Base-by-base conservation (phyloP, 1,140 invertebrate genomes). In the Augochlora pura region DNA sequence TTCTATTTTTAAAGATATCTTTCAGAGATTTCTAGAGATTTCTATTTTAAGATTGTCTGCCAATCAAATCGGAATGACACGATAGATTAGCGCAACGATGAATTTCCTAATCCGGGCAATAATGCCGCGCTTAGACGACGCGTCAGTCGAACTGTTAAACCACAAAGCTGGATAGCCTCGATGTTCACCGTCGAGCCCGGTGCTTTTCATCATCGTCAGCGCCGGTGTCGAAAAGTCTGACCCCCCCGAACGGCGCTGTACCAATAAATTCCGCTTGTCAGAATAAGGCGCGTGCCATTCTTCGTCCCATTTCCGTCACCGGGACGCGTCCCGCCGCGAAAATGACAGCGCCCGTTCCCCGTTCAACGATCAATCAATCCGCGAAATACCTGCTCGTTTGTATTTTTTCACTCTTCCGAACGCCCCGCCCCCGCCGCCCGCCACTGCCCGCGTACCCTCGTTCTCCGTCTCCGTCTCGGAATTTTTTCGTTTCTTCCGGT, bases 241-340 rank as follows among this genome's bases (percentile, higher is more conserved):
- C 16, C 60, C 60, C 60, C 25, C 10, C 4, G 27, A 32, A 8
- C 27, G 32, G 60, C 60, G 6, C 14, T 5, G 27, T 21, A 6
- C 32, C 38, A 54, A 71, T 71, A 71, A 71, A 60, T 71, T 54
- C 52, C 32, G 32, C 1, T 54, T 42, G 42, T 70, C n/a, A 23
- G n/a, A 71, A 59, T 0, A 12, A 16, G 27, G 9, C 68, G 27
- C 68, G 52, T 71, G 54, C 68, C 52, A 59, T 21, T 66, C 64
- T 18, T 42, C 42, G 64, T 66, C 64, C 42, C 42, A 32, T 46
- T 46, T 23, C 64, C 21, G 64, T 38, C 21, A 7, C 18, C 25
- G 6, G 6, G 63, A 67, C 25, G n/a, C 60, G 27, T 63, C 27
- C 27, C 7, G 27, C 62, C 32, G n/a, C n/a, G 21, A 65, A 65